These are phyloP conservation scores for Chroicocephalus ridibundus DNA, from an alignment of 2,113 vertebrate species.

Conservation along the genomic window DNA sequence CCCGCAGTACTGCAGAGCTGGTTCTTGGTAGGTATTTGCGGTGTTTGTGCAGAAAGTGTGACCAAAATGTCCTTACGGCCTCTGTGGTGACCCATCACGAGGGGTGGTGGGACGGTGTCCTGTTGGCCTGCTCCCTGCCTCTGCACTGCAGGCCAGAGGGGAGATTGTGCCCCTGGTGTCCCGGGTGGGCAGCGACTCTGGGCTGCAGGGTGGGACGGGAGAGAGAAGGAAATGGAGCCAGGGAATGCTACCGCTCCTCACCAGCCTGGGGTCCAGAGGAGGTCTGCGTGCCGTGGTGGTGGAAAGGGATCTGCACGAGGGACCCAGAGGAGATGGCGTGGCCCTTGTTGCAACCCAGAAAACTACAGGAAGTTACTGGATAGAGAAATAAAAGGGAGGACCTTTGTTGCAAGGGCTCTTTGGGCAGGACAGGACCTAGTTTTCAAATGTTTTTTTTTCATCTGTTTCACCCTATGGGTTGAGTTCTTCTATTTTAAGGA, in stretches of 20 bases:
- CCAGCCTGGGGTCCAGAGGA: not conserved
- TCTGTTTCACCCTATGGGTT: not conserved
- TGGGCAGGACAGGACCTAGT: not conserved
- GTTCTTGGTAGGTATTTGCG: accelerated
- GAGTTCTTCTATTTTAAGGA: not conserved
- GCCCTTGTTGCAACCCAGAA: not conserved
- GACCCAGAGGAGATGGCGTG: accelerated
- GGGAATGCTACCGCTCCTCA: too few relatives aligned
- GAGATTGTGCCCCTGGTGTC: accelerated
- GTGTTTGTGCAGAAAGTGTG: too few relatives aligned
- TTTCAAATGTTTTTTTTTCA: not conserved
- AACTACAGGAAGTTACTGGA: not conserved
- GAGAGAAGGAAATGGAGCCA: not conserved
- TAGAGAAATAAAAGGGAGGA: not conserved
- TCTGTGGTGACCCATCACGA: accelerated
- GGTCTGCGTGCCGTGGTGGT: not conserved
- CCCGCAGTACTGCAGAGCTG: accelerated
- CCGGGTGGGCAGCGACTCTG: accelerated
- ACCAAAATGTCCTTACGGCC: not conserved
- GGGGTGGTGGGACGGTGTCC: accelerated
- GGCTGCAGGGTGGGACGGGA: accelerated
- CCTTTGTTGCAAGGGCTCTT: not conserved
- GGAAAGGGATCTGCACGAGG: not conserved
- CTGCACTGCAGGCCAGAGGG: not conserved
- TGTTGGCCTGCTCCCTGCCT: accelerated